Evolutionary conservation across 2,888 invertebrate genomes (phyloP).

Genomic region (Agrochola circellaris): DNA sequence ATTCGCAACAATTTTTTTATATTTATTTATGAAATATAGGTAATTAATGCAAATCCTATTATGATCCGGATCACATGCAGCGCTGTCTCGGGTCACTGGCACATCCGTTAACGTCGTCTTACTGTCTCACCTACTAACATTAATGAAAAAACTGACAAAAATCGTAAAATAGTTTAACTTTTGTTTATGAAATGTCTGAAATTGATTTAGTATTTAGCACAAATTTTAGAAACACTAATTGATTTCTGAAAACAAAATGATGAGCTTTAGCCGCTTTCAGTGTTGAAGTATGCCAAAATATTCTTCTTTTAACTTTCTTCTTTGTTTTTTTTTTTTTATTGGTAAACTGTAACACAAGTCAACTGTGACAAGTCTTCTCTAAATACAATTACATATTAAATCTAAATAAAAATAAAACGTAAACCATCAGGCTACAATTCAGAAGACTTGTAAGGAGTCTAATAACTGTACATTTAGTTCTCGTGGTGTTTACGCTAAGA

Average conservation of each 20-base stretch:
- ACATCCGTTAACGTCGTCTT: constrained; percentile 38
- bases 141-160: constrained; percentile 32
- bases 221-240: constrained; percentile 12
- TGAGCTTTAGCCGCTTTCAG: background rate
- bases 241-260: constrained; percentile 3
- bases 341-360: too few species aligned
- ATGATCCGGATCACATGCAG: constrained; percentile 23
- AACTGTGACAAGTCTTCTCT: background rate
- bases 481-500: constrained; percentile 60
- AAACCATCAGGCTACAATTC: constrained; percentile 1
- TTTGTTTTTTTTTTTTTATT: too few species aligned
- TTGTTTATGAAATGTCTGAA: constrained; percentile 33
- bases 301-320: background rate
- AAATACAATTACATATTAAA: background rate
- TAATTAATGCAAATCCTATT: constrained; percentile 35
- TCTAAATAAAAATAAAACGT: constrained; percentile 2
- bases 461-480: constrained; percentile 37
- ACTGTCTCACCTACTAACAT: constrained; percentile 49
- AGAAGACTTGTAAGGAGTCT: constrained; percentile 13
- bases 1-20: constrained; percentile 15
- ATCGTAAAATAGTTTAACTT: constrained; percentile 31
- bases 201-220: constrained; percentile 18
- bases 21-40: constrained; percentile 15
- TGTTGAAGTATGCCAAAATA: background rate
- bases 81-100: constrained; percentile 37